Conservation (phyloP, 1,140 invertebrate species). For the Trichonephila clavata region DNA sequence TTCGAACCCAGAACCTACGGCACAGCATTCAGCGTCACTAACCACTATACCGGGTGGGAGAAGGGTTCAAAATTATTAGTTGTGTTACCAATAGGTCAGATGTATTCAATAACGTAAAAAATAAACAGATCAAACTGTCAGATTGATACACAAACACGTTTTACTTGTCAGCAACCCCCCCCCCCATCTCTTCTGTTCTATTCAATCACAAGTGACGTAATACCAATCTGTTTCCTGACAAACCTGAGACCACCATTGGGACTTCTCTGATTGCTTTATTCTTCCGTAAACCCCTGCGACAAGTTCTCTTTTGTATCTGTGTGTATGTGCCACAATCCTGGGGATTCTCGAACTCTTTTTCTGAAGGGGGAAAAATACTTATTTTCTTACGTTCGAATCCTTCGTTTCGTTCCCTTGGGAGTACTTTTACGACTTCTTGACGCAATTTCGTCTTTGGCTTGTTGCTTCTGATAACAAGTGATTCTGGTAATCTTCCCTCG, state of each 20-base stretch:
- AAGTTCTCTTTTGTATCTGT: not conserved
- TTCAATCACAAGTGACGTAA: slow-evolving; percentile 1
- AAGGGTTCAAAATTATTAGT: no score
- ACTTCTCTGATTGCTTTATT: slow-evolving; percentile 63
- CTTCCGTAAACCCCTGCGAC: not conserved
- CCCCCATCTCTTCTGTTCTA: not conserved
- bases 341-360: not conserved
- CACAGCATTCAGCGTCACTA: no score
- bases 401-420: not conserved
- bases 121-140: no score
- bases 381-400: not conserved
- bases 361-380: not conserved
- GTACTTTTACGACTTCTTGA: slow-evolving; percentile 29
- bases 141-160: not conserved
- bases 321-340: not conserved
- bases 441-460: slow-evolving; percentile 43
- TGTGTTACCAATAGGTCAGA: no score
- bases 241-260: slow-evolving; percentile 32
- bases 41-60: no score
- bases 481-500: slow-evolving; percentile 25
- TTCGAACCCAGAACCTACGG: no score
- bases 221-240: slow-evolving; percentile 44
- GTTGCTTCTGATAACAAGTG: slow-evolving; percentile 38
- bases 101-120: no score
- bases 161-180: not conserved